These are phyloP conservation scores for Coccyzus lansbergi DNA, from an alignment of 2,797 vertebrate species.

Conservation along the genomic window DNA sequence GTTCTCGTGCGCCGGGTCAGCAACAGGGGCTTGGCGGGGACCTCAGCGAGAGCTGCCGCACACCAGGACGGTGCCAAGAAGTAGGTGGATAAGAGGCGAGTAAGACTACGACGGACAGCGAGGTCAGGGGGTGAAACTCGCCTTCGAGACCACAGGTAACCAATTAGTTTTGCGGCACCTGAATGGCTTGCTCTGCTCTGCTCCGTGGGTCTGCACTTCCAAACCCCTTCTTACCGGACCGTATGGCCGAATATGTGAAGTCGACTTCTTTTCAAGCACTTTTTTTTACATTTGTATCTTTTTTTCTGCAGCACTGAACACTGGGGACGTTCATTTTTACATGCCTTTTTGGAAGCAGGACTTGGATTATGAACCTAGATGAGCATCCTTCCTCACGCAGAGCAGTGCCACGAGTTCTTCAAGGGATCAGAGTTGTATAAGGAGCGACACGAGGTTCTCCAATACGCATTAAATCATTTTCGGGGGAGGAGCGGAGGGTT, in stretches of 20 bases:
- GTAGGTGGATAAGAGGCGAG: slow-evolving; percentile 67
- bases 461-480: slow-evolving; percentile 2
- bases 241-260: slow-evolving; percentile 7
- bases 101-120: not conserved
- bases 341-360: slow-evolving; percentile 76
- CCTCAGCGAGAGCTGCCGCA: slow-evolving; percentile 73
- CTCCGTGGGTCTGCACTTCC: slow-evolving; percentile 33
- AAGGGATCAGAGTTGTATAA: slow-evolving; percentile 13
- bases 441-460: slow-evolving; percentile 14
- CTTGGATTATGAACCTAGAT: slow-evolving; percentile 63
- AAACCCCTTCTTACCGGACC: slow-evolving; percentile 43
- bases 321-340: slow-evolving; percentile 73
- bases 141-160: not conserved
- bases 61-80: slow-evolving; percentile 88
- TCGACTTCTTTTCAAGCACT: slow-evolving; percentile 72
- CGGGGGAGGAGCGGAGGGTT: not conserved
- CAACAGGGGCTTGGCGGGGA: slow-evolving; percentile 83
- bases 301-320: slow-evolving; percentile 67
- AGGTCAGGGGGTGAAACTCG: slow-evolving; percentile 11
- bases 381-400: slow-evolving; percentile 27
- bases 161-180: slow-evolving; percentile 21
- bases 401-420: slow-evolving; percentile 54
- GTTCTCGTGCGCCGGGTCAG: slow-evolving; percentile 91
- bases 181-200: slow-evolving; percentile 10
- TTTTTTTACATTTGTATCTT: slow-evolving; percentile 71